phyloP scores from a whole-genome alignment of 1,140 invertebrate genomes.

The Lepeophtheirus salmonis region DNA sequence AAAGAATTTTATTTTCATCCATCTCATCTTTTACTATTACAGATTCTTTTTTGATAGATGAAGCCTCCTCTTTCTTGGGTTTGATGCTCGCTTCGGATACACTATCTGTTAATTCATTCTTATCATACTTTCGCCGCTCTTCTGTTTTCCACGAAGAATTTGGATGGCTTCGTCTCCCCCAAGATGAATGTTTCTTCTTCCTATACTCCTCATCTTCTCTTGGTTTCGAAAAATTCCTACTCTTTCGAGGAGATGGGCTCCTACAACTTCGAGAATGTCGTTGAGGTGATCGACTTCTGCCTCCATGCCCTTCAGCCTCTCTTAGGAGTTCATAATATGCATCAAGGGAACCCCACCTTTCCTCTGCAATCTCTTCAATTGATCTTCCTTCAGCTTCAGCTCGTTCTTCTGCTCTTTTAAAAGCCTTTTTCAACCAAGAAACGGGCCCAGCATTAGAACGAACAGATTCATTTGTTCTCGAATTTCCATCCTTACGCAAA shows the following conservation, averaged over 20 bases:
- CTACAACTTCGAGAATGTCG: slow-evolving; percentile 20
- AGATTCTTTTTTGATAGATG: background rate
- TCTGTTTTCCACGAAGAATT: slow-evolving; percentile 9
- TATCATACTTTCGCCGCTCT: slow-evolving; percentile 14
- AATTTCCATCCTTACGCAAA: background rate
- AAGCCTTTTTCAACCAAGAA: slow-evolving; percentile 29
- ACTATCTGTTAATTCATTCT: no score
- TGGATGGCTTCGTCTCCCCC: background rate
- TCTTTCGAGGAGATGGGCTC: slow-evolving; percentile 2
- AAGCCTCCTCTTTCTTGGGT: background rate
- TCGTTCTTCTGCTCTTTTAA: slow-evolving; percentile 36
- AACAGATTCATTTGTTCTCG: background rate
- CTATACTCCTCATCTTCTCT: slow-evolving; percentile 14
- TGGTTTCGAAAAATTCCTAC: slow-evolving; percentile 12
- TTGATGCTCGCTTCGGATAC: background rate
- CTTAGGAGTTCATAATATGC: slow-evolving; percentile 22
- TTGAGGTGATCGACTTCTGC: slow-evolving; percentile 19
- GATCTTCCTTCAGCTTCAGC: slow-evolving; percentile 36
- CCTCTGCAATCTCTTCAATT: slow-evolving; percentile 39
- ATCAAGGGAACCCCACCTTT: slow-evolving; percentile 38
- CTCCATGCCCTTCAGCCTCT: slow-evolving; percentile 29
- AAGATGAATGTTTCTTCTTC: background rate
- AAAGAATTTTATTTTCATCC: slow-evolving; percentile 26
- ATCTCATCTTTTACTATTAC: background rate
- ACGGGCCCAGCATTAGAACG: background rate